Evolutionary conservation across 2,113 vertebrate genomes (phyloP).

Genomic region (chimpanzee (Pan troglodytes)): NHGRI_mPanTro3-v2.1_pri NC_072402.2:144819501-144820000

Average conservation of each 20-base stretch:
- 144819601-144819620: background rate
- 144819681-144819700: background rate
- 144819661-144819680: background rate
- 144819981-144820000: background rate
- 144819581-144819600: background rate
- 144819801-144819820: background rate
- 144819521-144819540: too few relatives aligned
- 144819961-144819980: background rate
- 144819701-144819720: background rate
- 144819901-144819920: background rate
- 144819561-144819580: background rate
- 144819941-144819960: background rate
- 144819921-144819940: background rate
- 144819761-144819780: background rate
- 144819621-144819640: background rate
- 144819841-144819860: background rate
- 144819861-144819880: background rate
- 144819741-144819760: background rate
- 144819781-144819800: background rate
- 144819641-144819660: background rate
- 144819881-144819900: background rate
- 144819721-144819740: background rate
- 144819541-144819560: background rate
- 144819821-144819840: background rate
- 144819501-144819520: background rate